A percentile compares a stretch with the other conserved stretches of the same genome.
Evolutionary conservation across 2,888 invertebrate genomes (phyloP).

Genomic region (Ellobium chinense): DNA sequence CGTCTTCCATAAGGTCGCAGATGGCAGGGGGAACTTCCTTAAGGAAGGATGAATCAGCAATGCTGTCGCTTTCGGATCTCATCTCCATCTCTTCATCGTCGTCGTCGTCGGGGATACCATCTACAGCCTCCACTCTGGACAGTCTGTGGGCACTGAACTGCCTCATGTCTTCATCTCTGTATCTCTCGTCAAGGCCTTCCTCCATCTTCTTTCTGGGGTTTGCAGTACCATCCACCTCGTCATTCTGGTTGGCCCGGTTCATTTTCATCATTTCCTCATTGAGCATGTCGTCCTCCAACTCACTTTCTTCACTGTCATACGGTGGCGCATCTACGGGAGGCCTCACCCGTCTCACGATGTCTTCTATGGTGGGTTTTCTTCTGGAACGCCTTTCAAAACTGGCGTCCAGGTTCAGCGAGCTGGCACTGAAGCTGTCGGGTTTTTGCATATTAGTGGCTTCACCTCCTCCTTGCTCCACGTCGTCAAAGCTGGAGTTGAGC

Average conservation of each 20-base stretch:
- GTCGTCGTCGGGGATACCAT: conserved; percentile 43
- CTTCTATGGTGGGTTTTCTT: conserved; percentile 71
- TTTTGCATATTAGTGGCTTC: conserved; percentile 23
- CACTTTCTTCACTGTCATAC: conserved; percentile 65
- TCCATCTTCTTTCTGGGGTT: conserved; percentile 15
- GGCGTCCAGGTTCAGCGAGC: conserved; percentile 20
- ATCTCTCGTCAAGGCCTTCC: neutral
- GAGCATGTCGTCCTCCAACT: conserved; percentile 61
- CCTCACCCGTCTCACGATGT: conserved; percentile 66
- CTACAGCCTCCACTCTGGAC: conserved; percentile 35
- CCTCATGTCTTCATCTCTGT: neutral
- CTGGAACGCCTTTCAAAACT: conserved; percentile 55
- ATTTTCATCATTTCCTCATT: conserved; percentile 55
- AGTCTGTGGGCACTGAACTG: conserved; percentile 2
- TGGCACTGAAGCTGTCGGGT: conserved; percentile 49
- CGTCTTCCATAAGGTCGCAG: conserved; percentile 40
- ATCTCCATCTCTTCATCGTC: conserved; percentile 44
- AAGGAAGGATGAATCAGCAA: conserved; percentile 9
- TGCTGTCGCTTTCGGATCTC: conserved; percentile 30
- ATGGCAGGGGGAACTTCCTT: conserved; percentile 32
- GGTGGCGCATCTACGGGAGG: conserved; percentile 57
- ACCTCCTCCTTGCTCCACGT: conserved; percentile 30
- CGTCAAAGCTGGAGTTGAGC: conserved; percentile 47
- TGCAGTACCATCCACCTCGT: conserved; percentile 41
- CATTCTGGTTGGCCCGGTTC: conserved; percentile 10